Conservation (phyloP, 2,888 invertebrate species). For the Drosophila nigricruria region DNA sequence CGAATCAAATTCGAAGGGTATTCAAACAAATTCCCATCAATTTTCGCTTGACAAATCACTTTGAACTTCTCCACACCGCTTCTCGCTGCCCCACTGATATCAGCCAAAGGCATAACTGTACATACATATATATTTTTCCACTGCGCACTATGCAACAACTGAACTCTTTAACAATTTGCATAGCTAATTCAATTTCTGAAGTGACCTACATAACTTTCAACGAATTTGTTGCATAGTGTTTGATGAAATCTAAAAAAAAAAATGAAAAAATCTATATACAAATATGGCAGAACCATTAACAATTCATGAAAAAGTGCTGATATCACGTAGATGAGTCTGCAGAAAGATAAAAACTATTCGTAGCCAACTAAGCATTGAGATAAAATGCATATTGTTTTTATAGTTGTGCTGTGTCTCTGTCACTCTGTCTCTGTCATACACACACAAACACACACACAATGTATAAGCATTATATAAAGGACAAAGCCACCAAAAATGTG, state of each 20-base stretch:
- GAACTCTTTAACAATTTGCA: constrained; percentile 16
- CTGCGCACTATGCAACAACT: constrained; percentile 35
- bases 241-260: constrained; percentile 11
- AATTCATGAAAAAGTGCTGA: constrained; percentile 31
- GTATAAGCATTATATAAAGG: constrained; percentile 47
- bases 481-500: constrained; percentile 46
- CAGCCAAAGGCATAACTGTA: constrained; percentile 23
- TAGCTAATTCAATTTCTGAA: constrained; percentile 21
- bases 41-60: neutral
- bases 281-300: constrained; percentile 11
- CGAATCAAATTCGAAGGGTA: neutral
- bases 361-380: constrained; percentile 37
- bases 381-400: constrained; percentile 52
- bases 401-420: constrained; percentile 25
- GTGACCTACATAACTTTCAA: constrained; percentile 16
- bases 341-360: constrained; percentile 24
- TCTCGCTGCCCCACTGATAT: constrained; percentile 8
- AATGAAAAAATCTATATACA: neutral
- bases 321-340: constrained; percentile 40
- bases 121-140: constrained; percentile 54
- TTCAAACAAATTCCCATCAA: neutral
- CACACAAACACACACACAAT: constrained; percentile 5
- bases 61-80: neutral
- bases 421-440: constrained; percentile 4
- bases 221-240: constrained; percentile 30